Conservation (phyloP, 53 echinoderm and acorn worm genomes). For the Pentamera pediparva region DNA sequence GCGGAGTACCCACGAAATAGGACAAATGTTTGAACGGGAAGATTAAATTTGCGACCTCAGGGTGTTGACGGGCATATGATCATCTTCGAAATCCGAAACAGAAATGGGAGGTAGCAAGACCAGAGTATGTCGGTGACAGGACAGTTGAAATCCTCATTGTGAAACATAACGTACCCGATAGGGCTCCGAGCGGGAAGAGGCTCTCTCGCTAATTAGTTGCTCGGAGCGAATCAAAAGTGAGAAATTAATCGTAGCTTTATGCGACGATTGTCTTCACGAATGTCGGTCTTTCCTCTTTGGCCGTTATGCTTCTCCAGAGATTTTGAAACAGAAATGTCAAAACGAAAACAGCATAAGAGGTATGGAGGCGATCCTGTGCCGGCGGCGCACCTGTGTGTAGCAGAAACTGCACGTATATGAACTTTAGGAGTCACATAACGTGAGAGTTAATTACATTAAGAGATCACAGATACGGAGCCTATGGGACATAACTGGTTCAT, state of each 20-base stretch:
- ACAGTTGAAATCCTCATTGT: conserved; percentile 8
- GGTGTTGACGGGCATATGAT: conserved; percentile 4
- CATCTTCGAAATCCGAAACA: conserved; percentile 13
- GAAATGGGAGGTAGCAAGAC: background rate
- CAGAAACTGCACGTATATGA: background rate
- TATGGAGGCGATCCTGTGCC: conserved; percentile 12
- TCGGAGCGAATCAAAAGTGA: conserved; percentile 12
- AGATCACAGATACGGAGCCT: background rate
- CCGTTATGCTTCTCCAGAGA: no score
- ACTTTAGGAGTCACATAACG: background rate
- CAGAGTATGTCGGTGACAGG: background rate
- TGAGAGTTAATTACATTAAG: background rate
- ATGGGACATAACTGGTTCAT: no score
- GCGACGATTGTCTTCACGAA: conserved; percentile 24
- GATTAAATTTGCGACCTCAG: conserved; percentile 33
- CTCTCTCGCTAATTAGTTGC: conserved; percentile 39
- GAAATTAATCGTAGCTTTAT: conserved; percentile 25
- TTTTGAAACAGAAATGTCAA: background rate
- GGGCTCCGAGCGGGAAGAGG: conserved; percentile 6
- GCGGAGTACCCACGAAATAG: conserved; percentile 18
- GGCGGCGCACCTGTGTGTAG: conserved; percentile 18
- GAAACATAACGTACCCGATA: conserved; percentile 1
- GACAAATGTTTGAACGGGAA: conserved; percentile 35
- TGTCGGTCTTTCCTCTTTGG: conserved; percentile 22
- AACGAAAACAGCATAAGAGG: conserved; percentile 24